phyloP scores from a whole-genome alignment of 2,113 vertebrate genomes.

The Bettongia penicillata region DNA sequence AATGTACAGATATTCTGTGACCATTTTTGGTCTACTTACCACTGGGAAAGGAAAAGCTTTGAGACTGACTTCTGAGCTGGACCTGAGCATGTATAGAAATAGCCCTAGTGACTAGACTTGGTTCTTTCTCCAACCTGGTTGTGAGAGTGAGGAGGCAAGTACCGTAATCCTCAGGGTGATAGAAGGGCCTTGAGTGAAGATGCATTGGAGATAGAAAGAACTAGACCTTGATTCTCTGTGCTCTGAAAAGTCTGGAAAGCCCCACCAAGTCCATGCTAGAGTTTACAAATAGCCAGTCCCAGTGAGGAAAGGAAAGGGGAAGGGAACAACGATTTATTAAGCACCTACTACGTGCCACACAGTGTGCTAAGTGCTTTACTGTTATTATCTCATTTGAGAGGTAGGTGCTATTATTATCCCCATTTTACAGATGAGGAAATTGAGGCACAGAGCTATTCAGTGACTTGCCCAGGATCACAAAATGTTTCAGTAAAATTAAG shows the following conservation, averaged over 20 bases:
- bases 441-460: not conserved
- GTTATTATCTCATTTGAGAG: not conserved
- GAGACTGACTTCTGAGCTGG: not conserved
- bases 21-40: not conserved
- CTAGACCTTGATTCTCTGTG: too few relatives aligned
- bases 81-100: not conserved
- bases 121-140: not conserved
- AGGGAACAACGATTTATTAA: not conserved
- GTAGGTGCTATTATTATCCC: not conserved
- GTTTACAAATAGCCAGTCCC: not conserved
- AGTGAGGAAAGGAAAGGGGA: not conserved
- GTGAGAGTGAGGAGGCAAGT: not conserved
- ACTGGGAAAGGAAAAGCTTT: not conserved
- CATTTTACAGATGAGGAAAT: not conserved
- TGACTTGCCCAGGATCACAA: not conserved
- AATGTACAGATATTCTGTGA: not conserved
- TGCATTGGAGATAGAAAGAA: too few relatives aligned
- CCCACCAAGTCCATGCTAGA: not conserved
- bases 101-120: not conserved
- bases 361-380: not conserved
- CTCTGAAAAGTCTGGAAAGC: not conserved
- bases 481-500: not conserved
- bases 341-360: not conserved
- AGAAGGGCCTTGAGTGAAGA: too few relatives aligned
- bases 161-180: not conserved